These are phyloP conservation scores for Gari tellinella DNA, from an alignment of 2,888 invertebrate genomes.

Conservation along the genomic window DNA sequence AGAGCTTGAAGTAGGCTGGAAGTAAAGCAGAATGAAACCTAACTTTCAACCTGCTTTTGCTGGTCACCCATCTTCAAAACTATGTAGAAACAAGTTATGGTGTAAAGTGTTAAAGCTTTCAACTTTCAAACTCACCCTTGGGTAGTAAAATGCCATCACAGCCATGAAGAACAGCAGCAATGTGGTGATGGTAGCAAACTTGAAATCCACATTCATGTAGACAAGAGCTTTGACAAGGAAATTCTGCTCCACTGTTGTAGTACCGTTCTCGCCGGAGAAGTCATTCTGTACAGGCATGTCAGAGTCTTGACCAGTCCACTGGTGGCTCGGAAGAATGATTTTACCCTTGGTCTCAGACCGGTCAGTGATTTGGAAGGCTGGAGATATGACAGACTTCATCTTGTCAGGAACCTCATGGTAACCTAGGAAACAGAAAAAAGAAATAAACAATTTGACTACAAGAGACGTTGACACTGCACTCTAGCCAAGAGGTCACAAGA, in stretches of 20 bases:
- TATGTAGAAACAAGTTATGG: too few species aligned
- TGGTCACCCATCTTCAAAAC: too few species aligned
- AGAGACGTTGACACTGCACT: too few species aligned
- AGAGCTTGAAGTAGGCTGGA: too few species aligned
- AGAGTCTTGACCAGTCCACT: slow-evolving; percentile 3
- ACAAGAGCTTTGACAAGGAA: slow-evolving; percentile 36
- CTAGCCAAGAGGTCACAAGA: too few species aligned
- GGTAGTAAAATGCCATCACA: slow-evolving; percentile 69
- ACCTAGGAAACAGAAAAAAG: slow-evolving; percentile 63
- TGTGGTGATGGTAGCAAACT: slow-evolving; percentile 72
- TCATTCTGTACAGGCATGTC: slow-evolving; percentile 31
- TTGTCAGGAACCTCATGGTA: slow-evolving; percentile 82
- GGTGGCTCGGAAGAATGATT: slow-evolving; percentile 46
- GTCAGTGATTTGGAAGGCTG: slow-evolving; percentile 75
- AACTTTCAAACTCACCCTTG: slow-evolving; percentile 69
- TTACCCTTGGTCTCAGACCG: slow-evolving; percentile 57
- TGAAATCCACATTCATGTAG: slow-evolving; percentile 70
- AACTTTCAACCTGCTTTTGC: too few species aligned
- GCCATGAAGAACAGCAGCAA: slow-evolving; percentile 69
- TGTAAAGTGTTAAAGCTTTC: too few species aligned
- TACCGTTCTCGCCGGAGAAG: slow-evolving; percentile 29
- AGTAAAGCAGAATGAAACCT: too few species aligned
- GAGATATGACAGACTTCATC: slow-evolving; percentile 69
- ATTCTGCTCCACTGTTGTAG: slow-evolving; percentile 24
- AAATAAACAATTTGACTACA: too few species aligned